Conservation (phyloP, 2,888 invertebrate species). For the Keiferia lycopersicella region DNA sequence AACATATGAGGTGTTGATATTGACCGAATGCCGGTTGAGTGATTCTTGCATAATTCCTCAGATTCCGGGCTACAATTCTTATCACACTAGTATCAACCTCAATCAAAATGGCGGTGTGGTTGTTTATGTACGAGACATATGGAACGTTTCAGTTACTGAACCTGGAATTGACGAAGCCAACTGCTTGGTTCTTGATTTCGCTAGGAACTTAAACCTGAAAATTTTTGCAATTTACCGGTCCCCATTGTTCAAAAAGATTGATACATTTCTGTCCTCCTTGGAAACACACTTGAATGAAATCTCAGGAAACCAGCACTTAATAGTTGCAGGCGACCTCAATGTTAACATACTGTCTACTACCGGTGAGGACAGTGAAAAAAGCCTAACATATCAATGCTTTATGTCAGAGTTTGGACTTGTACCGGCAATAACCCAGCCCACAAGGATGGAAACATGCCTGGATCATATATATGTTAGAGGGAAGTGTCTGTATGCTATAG, state of each 20-base stretch:
- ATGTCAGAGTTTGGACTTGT: not conserved
- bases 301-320: not conserved
- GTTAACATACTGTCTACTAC: not conserved
- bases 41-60: not conserved
- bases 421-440: not conserved
- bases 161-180: not conserved
- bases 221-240: conserved; percentile 9
- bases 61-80: not conserved
- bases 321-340: not conserved
- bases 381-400: not conserved
- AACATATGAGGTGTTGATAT: not conserved
- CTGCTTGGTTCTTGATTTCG: not conserved
- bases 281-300: not conserved
- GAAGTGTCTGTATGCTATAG: not conserved
- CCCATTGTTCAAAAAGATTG: conserved; percentile 1
- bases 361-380: not conserved
- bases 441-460: not conserved
- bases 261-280: not conserved
- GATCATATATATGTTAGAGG: not conserved
- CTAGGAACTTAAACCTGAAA: not conserved
- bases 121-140: not conserved
- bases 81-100: not conserved
- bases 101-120: conserved; percentile 17
- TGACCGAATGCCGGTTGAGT: not conserved
- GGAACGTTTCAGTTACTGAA: not conserved